Conservation (phyloP, 2,888 invertebrate genomes). For the Drosophila kanekoi region DNA sequence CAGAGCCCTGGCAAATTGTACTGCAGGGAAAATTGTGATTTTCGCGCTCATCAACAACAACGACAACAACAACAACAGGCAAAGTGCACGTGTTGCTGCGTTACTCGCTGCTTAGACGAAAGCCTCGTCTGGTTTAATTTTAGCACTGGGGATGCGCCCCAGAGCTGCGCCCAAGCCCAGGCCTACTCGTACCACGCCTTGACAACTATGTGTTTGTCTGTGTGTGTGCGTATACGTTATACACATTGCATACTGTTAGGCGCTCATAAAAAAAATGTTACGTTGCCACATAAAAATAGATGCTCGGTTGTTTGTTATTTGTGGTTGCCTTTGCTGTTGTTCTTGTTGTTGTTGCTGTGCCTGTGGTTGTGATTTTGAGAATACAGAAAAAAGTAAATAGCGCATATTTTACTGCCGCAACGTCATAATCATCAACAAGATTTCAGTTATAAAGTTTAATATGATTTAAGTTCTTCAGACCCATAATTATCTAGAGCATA, state of each 20-base stretch:
- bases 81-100: slow-evolving; percentile 66
- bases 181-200: slow-evolving; percentile 54
- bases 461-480: slow-evolving; percentile 59
- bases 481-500: slow-evolving; percentile 49
- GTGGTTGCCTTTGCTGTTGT: slow-evolving; percentile 31
- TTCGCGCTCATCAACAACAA: slow-evolving; percentile 72
- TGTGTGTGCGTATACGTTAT: slow-evolving; percentile 41
- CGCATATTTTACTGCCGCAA: slow-evolving; percentile 55
- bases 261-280: slow-evolving; percentile 72
- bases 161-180: slow-evolving; percentile 8
- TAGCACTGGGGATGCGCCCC: slow-evolving; percentile 55
- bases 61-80: slow-evolving; percentile 36
- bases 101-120: slow-evolving; percentile 51
- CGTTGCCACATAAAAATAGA: slow-evolving; percentile 70
- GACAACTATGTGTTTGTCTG: slow-evolving; percentile 38
- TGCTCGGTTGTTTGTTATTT: slow-evolving; percentile 44
- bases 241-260: slow-evolving; percentile 76
- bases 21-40: slow-evolving; percentile 79
- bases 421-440: slow-evolving; percentile 64
- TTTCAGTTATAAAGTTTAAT: slow-evolving; percentile 76
- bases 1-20: slow-evolving; percentile 67
- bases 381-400: slow-evolving; percentile 42
- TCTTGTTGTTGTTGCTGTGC: slow-evolving; percentile 4
- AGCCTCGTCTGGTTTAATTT: slow-evolving; percentile 77
- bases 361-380: slow-evolving; percentile 38